Base-by-base conservation (phyloP, 1,140 invertebrate genomes). In the Venustaconcha ellipsiformis region DNA sequence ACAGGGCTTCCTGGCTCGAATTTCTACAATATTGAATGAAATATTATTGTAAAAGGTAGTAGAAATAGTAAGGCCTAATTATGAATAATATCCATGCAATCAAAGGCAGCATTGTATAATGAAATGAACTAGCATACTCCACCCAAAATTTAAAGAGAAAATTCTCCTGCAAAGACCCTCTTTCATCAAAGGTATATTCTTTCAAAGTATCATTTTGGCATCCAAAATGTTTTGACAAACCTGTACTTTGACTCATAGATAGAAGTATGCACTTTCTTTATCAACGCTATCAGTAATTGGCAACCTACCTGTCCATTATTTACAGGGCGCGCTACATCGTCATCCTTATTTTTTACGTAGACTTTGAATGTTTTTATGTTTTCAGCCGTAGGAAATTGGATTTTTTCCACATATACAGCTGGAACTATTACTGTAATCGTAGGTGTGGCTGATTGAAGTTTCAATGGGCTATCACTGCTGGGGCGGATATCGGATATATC, bases 401-500 rank as follows among this genome's bases (percentile, higher is more conserved):
- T 65, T 14, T 68, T 66, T 57, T 76, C 63, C 18, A 76, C 74
- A 60, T 57, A 76, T 6, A 76, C 48, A 23, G 56, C 59, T 23
- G 74, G 74, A 3, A 76, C 56, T 1, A 76, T 65, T 26, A 76
- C 59, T 37, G 63, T 69, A 20, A 76, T 71, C 5, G 71, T 60
- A 57, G 68, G 68, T 5, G 70, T 69, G 65, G 65, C 62, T 64
- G 70, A 70, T 60, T 57, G 57, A 17, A 76, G 57, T 17, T 20
- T 56, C 14, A 76, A 55, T 48, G 74, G 74, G 4, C 60, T 58
- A n/a, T 59, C 26, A 30, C 74, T 76, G n/a, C 63, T 37, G 8
- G 68, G 69, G 30, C 74, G 67, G 14, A 76, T 66, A 37, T 76
- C 67, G 57, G 70, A 68, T 13, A 76, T 76, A 56, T 76, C 71